Evolutionary conservation across 1,140 invertebrate species (phyloP).

Genomic region (Bombus consobrinus): DNA sequence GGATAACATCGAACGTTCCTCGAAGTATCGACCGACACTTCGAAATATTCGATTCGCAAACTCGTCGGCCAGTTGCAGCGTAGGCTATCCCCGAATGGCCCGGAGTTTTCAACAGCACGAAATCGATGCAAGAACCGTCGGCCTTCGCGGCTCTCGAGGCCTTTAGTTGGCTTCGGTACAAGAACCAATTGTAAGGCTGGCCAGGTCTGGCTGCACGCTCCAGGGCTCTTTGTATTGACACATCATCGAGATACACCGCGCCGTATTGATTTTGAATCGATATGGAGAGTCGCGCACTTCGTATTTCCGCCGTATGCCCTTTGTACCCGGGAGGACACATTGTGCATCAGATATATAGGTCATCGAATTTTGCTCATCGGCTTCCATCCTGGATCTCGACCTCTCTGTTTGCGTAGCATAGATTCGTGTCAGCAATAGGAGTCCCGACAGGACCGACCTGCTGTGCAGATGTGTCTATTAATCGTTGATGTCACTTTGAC

Average conservation of each 20-base stretch:
- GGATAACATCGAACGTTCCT: not conserved
- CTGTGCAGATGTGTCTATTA: not conserved
- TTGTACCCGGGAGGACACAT: constrained; percentile 25
- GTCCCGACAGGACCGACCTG: not conserved
- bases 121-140: constrained; percentile 36
- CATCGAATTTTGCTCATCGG: constrained; percentile 58
- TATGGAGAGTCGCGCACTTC: constrained; percentile 48
- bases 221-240: constrained; percentile 53
- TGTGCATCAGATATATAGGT: constrained; percentile 53
- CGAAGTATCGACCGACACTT: not conserved
- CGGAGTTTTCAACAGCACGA: not conserved
- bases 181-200: constrained; percentile 55
- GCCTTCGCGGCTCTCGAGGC: constrained; percentile 23
- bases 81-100: too few relatives aligned
- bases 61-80: not conserved
- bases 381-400: constrained; percentile 17
- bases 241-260: constrained; percentile 54
- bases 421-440: not conserved
- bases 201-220: constrained; percentile 6
- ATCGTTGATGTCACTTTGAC: not conserved
- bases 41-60: not conserved
- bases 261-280: constrained; percentile 63
- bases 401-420: constrained; percentile 24
- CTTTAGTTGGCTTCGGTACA: constrained; percentile 48
- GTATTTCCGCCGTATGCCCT: constrained; percentile 42